Evolutionary conservation across 2,113 vertebrate genomes (phyloP).

Genomic region (Ardeotis arabs): DNA sequence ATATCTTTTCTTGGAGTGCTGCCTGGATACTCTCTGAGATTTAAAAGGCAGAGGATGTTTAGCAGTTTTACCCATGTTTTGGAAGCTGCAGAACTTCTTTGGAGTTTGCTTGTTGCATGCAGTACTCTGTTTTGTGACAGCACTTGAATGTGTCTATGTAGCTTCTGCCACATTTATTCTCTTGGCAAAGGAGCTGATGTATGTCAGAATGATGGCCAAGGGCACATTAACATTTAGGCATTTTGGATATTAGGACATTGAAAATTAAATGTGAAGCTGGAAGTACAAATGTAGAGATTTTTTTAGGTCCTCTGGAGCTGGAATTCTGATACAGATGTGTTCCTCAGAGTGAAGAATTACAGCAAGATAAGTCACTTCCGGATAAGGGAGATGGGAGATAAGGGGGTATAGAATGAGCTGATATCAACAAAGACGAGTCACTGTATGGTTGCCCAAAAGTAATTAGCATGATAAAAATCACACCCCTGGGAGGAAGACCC

Average conservation of each 20-base stretch:
- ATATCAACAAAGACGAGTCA: too few species aligned
- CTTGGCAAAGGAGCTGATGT: background rate
- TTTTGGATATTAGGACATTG: background rate
- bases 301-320: background rate
- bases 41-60: background rate
- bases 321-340: background rate
- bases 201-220: background rate
- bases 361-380: too few species aligned
- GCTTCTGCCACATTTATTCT: background rate
- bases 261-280: background rate
- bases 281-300: background rate
- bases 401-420: too few species aligned
- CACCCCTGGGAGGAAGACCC: too few species aligned
- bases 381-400: too few species aligned
- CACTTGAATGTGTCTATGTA: background rate
- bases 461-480: too few species aligned
- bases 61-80: background rate
- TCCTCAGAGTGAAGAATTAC: too few species aligned
- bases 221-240: background rate
- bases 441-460: too few species aligned
- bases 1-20: background rate
- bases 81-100: background rate
- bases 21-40: background rate
- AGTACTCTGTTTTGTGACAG: background rate
- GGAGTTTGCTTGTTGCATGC: background rate